Percentiles rank a stretch among this genome's conserved stretches.
phyloP scores from a whole-genome alignment of 2,797 vertebrate genomes.

The Dryobates pubescens region DNA sequence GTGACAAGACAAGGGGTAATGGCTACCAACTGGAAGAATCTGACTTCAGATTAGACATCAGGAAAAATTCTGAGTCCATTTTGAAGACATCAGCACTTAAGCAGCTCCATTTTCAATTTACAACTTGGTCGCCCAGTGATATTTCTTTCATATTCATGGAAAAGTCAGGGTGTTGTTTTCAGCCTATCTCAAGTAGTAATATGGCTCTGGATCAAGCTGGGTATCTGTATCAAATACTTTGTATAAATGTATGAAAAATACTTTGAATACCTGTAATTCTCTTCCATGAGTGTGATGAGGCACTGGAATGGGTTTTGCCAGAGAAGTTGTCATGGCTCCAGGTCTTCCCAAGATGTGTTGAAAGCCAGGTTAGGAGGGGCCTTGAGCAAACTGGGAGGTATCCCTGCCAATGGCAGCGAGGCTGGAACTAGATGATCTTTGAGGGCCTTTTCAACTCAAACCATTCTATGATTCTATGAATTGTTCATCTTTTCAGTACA shows the following conservation, averaged over 20 bases:
- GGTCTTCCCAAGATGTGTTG: no score
- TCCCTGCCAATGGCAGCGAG: no score
- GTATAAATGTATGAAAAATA: not conserved
- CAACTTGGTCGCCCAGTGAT: not conserved
- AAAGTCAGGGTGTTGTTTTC: not conserved
- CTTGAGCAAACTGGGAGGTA: no score
- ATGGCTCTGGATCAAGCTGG: not conserved
- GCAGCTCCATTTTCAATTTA: not conserved
- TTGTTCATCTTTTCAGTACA: not conserved
- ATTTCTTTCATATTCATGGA: not conserved
- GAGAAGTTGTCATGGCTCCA: no score
- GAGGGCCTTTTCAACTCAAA: no score
- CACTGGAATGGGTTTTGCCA: no score
- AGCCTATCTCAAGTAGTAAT: not conserved
- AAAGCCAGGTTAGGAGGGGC: no score
- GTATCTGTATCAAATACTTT: not conserved
- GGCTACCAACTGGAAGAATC: no score
- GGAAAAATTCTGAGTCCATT: not conserved
- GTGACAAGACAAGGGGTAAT: no score
- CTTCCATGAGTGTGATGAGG: no score
- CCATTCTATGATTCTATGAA: not conserved
- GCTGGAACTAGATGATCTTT: no score
- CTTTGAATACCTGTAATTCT: not conserved
- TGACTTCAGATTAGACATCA: no score
- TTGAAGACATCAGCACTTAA: not conserved